Evolutionary conservation across 53 echinoderm and acorn worm genomes (phyloP), one percentile per base, ranked within the genome.

Genomic region (Pentamera pediparva): DNA sequence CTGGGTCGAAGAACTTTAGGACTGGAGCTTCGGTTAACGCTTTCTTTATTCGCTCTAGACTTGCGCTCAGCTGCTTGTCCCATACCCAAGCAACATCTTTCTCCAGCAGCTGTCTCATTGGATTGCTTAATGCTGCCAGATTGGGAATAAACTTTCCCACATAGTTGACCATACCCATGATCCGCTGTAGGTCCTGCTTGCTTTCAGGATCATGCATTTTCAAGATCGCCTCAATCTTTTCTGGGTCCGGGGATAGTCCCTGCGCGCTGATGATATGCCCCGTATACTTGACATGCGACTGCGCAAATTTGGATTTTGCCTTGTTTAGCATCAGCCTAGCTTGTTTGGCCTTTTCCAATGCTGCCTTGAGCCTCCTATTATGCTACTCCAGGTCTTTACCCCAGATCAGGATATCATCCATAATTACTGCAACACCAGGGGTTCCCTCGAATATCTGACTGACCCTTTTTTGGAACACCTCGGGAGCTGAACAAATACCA

Each of bases 131-230:
- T 37, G 48, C 28, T 40, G 60, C 48, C 10, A 84, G 38, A 35
- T 73, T 79, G 5, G 74, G 73, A 15, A 84, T 78, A 28, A 79
- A 84, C 63, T 78, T 75, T 13, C 49, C 57, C 32, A 83, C 49
- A 65, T 84, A 71, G 10, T 78, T 56, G 4, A 78, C 59, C 84
- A 84, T 79, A 7, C 79, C 85, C 52, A 79, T 37, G 9, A 84
- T 35, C 33, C 74, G n/a, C 32, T 84, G 61, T n/a, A 78, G 70
- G 26, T 41, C 78, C 35, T 62, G 59, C 59, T 61, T 78, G 11
- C 32, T 24, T 25, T 78, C 32, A 39, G 74, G 78, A 9, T 31
- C 79, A 37, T 21, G 25, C 78, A 84, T 84, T 60, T 78, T 61
- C 21, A 51, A n/a, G 5, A 84, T 79, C 2, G 78, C 84, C 26